These are phyloP conservation scores for Chironomus tentans DNA, from an alignment of 2,888 invertebrate species.

Conservation along the genomic window DNA sequence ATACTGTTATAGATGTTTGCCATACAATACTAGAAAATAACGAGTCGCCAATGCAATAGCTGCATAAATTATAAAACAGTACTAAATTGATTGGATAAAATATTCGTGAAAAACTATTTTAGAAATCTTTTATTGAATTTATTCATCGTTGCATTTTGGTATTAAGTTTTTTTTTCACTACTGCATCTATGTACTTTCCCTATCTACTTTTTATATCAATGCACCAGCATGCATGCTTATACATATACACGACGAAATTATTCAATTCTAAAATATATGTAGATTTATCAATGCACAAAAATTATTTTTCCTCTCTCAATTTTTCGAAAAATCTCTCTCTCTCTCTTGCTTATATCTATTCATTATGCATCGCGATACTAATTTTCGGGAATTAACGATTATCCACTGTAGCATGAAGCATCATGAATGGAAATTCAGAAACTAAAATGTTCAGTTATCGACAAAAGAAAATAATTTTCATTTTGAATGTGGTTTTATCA, in stretches of 20 bases:
- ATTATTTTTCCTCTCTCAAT: background rate
- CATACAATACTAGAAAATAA: background rate
- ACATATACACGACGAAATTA: background rate
- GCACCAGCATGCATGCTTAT: background rate
- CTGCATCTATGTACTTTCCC: too few relatives aligned
- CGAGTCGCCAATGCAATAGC: slow-evolving; percentile 1
- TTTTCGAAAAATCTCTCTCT: background rate
- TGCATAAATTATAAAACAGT: slow-evolving; percentile 6
- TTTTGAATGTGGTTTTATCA: too few relatives aligned
- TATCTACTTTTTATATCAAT: background rate
- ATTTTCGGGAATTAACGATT: slow-evolving; percentile 8
- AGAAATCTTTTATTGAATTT: slow-evolving; percentile 8
- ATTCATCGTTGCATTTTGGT: background rate
- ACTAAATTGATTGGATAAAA: slow-evolving; percentile 10
- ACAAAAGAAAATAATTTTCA: too few relatives aligned
- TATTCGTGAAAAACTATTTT: slow-evolving; percentile 9
- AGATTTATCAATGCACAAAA: background rate
- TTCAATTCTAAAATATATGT: background rate
- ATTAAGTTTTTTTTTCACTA: too few relatives aligned
- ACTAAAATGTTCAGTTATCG: too few relatives aligned
- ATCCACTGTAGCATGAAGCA: background rate
- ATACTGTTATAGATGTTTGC: too few relatives aligned
- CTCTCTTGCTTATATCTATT: background rate
- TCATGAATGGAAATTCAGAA: too few relatives aligned
- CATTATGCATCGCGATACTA: slow-evolving; percentile 8